Evolutionary conservation across 2,888 invertebrate species (phyloP).

Genomic region (Sipunculus nudus): DNA sequence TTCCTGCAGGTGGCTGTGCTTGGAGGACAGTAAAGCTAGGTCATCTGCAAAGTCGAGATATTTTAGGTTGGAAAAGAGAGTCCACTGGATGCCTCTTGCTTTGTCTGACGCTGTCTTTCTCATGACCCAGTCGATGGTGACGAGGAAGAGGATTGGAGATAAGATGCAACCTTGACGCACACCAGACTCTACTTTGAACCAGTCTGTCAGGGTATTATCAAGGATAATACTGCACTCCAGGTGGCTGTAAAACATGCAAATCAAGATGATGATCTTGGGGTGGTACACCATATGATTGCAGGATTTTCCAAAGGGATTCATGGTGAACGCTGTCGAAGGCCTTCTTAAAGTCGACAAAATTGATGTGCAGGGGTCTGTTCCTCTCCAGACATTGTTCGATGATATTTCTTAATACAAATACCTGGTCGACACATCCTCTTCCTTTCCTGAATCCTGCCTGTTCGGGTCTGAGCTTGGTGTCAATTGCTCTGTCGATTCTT

Average conservation of each 20-base stretch:
- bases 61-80: neutral
- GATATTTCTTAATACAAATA: slow-evolving; percentile 28
- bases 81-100: slow-evolving; percentile 15
- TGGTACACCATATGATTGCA: slow-evolving; percentile 20
- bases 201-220: too few species aligned
- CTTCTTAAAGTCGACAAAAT: slow-evolving; percentile 31
- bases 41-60: slow-evolving; percentile 20
- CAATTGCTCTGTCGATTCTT: slow-evolving; percentile 8
- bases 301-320: slow-evolving; percentile 24
- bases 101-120: slow-evolving; percentile 7
- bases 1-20: too few species aligned
- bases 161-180: slow-evolving; percentile 26
- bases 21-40: slow-evolving; percentile 12
- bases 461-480: slow-evolving; percentile 14
- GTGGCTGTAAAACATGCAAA: slow-evolving; percentile 11
- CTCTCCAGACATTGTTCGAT: slow-evolving; percentile 31
- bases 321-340: slow-evolving; percentile 27
- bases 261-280: slow-evolving; percentile 9
- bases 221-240: too few species aligned
- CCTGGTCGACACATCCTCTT: slow-evolving; percentile 26
- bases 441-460: slow-evolving; percentile 27
- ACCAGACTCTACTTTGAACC: slow-evolving; percentile 25
- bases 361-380: slow-evolving; percentile 23
- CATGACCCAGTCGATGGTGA: slow-evolving; percentile 25
- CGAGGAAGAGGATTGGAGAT: slow-evolving; percentile 9